These are phyloP conservation scores for Pteria penguin DNA, from an alignment of 2,888 invertebrate species.

Conservation along the genomic window DNA sequence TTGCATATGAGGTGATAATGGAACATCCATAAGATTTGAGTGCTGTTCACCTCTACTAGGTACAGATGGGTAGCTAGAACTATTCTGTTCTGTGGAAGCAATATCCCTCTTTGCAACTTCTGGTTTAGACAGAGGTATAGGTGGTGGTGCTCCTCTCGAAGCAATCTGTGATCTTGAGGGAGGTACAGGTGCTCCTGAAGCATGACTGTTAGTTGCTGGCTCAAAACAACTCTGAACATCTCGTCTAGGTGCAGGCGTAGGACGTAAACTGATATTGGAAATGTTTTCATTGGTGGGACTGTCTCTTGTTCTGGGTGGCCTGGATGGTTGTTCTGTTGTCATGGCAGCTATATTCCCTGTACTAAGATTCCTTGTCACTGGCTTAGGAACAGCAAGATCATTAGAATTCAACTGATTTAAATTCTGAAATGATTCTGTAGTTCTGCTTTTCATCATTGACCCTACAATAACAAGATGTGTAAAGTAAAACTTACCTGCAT, in stretches of 20 bases:
- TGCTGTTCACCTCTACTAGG: neutral
- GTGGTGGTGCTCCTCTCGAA: conserved; percentile 39
- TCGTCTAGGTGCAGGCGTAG: conserved; percentile 60
- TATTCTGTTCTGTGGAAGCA: conserved; percentile 46
- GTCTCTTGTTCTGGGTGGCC: conserved; percentile 31
- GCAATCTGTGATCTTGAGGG: neutral
- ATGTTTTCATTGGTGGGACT: conserved; percentile 35
- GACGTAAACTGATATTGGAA: conserved; percentile 34
- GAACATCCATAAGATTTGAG: conserved; percentile 51
- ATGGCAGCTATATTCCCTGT: conserved; percentile 54
- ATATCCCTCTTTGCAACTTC: conserved; percentile 33
- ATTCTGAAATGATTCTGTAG: conserved; percentile 49
- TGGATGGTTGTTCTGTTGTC: conserved; percentile 1
- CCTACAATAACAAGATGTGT: no score
- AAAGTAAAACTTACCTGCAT: no score
- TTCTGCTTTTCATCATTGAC: conserved; percentile 62
- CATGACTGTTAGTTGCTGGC: neutral
- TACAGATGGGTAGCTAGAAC: neutral
- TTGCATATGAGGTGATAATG: conserved; percentile 45
- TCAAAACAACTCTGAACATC: conserved; percentile 60
- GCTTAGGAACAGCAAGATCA: conserved; percentile 47
- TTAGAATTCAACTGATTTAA: neutral
- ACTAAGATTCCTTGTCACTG: conserved; percentile 55
- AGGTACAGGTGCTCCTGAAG: conserved; percentile 8
- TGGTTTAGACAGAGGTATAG: conserved; percentile 46